phyloP scores from a whole-genome alignment of 2,113 vertebrate genomes.

The Colossoma macropomum region DNA sequence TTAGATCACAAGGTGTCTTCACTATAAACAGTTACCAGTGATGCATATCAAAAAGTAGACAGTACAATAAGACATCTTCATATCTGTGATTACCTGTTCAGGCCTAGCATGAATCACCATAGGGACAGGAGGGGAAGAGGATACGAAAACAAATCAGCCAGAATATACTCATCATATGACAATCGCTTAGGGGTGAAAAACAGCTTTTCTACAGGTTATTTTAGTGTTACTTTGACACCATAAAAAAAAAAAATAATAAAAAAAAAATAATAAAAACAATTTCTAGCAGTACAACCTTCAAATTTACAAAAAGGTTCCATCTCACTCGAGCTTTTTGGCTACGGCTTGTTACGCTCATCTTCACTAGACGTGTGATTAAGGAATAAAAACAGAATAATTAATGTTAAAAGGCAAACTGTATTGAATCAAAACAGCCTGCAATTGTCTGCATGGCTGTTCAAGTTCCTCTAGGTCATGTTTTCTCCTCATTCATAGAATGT shows the following conservation, averaged over 20 bases:
- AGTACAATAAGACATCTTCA: background rate
- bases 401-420: constrained; percentile 97
- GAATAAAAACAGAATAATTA: constrained; percentile 92
- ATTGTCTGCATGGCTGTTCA: constrained; percentile 78
- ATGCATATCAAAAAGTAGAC: constrained; percentile 10
- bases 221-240: constrained; percentile 63
- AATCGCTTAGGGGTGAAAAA: constrained; percentile 39
- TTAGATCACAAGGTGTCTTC: constrained; percentile 21
- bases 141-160: constrained; percentile 18
- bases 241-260: constrained; percentile 48
- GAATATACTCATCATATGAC: constrained; percentile 7
- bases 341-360: constrained; percentile 88
- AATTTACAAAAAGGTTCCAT: constrained; percentile 87
- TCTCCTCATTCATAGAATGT: constrained; percentile 67
- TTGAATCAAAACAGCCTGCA: constrained; percentile 78
- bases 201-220: constrained; percentile 65
- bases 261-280: too few species aligned
- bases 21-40: constrained; percentile 6
- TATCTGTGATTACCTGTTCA: constrained; percentile 15
- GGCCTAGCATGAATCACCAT: constrained; percentile 35
- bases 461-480: constrained; percentile 57
- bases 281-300: constrained; percentile 70
- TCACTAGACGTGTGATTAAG: constrained; percentile 93
- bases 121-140: constrained; percentile 11
- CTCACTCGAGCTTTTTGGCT: constrained; percentile 82